phyloP scores from a whole-genome alignment of 2,113 vertebrate species.

The Sturnus vulgaris region DNA sequence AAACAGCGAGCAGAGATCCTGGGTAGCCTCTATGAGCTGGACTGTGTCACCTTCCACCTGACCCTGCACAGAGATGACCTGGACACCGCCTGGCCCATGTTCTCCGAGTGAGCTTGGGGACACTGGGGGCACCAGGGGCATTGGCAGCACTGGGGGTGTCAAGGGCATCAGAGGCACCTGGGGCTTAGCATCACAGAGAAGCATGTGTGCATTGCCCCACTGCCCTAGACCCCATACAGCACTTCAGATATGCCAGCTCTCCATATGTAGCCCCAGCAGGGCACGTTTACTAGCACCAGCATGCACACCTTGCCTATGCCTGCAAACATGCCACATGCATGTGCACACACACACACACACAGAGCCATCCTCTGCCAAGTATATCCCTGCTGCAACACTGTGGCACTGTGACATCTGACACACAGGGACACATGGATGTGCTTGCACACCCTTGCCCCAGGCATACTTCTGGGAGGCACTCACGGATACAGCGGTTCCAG shows the following conservation, averaged over 20 bases:
- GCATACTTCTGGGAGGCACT: not conserved
- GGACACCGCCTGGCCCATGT: constrained; percentile 73
- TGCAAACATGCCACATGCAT: not conserved
- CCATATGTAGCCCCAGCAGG: not conserved
- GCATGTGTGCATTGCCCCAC: no score
- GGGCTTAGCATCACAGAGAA: not conserved
- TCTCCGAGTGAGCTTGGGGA: constrained; percentile 21
- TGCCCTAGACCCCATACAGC: rapidly evolving
- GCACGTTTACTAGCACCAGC: not conserved
- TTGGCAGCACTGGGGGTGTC: not conserved
- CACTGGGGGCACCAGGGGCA: not conserved
- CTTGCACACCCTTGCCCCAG: rapidly evolving
- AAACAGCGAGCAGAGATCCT: constrained; percentile 54
- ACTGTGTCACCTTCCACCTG: constrained; percentile 64
- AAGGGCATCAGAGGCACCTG: not conserved
- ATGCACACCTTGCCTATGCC: rapidly evolving
- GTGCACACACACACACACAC: not conserved
- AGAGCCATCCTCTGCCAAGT: not conserved
- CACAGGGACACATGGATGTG: rapidly evolving
- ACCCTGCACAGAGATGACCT: constrained; percentile 61
- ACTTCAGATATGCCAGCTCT: not conserved
- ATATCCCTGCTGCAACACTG: rapidly evolving
- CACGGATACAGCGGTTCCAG: rapidly evolving
- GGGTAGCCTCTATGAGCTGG: constrained; percentile 70
- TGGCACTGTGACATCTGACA: not conserved